These are phyloP conservation scores for Neodiprion virginianus DNA, from an alignment of 1,140 invertebrate species.

Conservation along the genomic window DNA sequence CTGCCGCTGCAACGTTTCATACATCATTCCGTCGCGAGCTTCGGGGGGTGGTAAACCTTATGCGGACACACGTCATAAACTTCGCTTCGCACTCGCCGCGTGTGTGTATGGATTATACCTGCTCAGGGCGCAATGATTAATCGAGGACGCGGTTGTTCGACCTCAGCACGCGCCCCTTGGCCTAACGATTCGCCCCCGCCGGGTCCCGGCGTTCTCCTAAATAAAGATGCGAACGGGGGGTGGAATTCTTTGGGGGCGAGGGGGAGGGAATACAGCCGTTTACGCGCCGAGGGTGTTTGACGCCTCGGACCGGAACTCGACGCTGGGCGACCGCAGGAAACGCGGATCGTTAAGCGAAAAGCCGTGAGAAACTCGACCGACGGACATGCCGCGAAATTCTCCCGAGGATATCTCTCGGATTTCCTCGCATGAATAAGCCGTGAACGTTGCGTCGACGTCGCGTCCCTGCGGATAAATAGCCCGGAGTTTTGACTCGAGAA, in stretches of 20 bases:
- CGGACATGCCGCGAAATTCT: slow-evolving; percentile 20
- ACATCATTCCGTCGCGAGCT: neutral
- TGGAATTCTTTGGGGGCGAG: too few species aligned
- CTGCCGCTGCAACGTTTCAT: neutral
- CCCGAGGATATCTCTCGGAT: slow-evolving; percentile 37
- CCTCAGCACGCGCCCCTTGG: neutral
- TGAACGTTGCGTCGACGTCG: slow-evolving; percentile 29
- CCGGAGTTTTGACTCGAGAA: slow-evolving; percentile 24
- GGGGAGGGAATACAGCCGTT: too few species aligned
- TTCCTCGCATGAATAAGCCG: slow-evolving; percentile 51
- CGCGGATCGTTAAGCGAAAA: slow-evolving; percentile 46
- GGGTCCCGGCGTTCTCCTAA: too few species aligned
- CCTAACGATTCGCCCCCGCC: neutral
- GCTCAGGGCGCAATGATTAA: neutral
- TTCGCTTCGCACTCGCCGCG: neutral
- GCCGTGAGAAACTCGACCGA: slow-evolving; percentile 33
- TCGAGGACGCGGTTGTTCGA: neutral
- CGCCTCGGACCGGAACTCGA: neutral
- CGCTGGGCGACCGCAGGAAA: slow-evolving; percentile 25
- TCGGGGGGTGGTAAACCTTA: neutral
- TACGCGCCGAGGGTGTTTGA: too few species aligned
- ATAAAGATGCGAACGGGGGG: too few species aligned
- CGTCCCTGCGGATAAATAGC: slow-evolving; percentile 52
- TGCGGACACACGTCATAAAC: neutral
- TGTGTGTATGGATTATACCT: neutral